Conservation (phyloP, 1,140 invertebrate species). For the Diorhabda elongata region DNA sequence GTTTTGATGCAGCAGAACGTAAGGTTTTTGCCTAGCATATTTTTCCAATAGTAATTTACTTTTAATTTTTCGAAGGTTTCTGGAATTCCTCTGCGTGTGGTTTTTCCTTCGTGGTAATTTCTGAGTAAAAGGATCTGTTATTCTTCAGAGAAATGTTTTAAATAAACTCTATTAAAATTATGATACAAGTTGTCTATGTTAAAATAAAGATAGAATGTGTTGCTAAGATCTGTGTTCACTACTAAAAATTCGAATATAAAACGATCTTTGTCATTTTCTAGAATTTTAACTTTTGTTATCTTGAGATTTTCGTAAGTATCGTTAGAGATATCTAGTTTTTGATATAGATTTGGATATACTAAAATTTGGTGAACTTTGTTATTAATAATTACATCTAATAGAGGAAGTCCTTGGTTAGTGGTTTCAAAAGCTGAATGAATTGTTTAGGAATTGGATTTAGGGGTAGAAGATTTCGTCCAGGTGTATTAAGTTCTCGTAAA, state of each 20-base stretch:
- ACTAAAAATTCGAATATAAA: slow-evolving; percentile 14
- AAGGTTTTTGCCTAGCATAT: not conserved
- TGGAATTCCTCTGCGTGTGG: slow-evolving; percentile 23
- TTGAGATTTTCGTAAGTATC: slow-evolving; percentile 15
- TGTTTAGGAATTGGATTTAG: too few species aligned
- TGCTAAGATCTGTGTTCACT: too few species aligned
- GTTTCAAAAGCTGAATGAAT: too few species aligned
- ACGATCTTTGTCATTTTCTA: slow-evolving; percentile 10
- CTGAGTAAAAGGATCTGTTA: slow-evolving; percentile 23
- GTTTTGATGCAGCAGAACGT: too few species aligned
- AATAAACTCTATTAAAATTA: slow-evolving; percentile 17
- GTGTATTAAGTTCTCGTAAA: too few species aligned
- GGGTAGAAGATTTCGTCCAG: too few species aligned
- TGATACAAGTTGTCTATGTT: slow-evolving; percentile 10
- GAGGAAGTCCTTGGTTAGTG: too few species aligned
- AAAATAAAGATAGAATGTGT: slow-evolving; percentile 12
- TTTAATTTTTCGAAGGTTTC: slow-evolving; percentile 23
- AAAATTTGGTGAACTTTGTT: slow-evolving; percentile 11
- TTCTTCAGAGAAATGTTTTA: slow-evolving; percentile 14
- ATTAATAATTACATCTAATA: not conserved
- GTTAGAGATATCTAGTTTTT: not conserved
- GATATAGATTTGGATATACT: too few species aligned
- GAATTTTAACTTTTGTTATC: slow-evolving; percentile 14
- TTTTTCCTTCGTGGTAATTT: slow-evolving; percentile 25
- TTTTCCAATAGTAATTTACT: slow-evolving; percentile 20